Base-by-base conservation (phyloP, 1,140 invertebrate genomes). In the Aleiodes sp. region DNA sequence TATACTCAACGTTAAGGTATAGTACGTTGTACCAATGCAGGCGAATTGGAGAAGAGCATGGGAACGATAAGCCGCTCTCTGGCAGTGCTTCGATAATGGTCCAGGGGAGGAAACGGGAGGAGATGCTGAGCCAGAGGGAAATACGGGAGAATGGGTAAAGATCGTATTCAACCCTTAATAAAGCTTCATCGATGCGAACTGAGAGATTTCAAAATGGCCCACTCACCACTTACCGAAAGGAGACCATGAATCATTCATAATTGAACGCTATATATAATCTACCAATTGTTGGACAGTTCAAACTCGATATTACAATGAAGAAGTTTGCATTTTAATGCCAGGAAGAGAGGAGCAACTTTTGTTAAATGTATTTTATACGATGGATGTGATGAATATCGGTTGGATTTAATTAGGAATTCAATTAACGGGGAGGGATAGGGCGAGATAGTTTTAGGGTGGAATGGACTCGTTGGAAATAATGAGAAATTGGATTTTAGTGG, bases 161-260 rank as follows among this genome's bases (percentile, higher is more conserved):
- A 52, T 52, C 12, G 46, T 16, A 52, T 52, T 52, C 46, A 52
- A 52, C 21, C 46, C 46, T 52, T 52, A 52, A 52, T 52, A 52
- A 52, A 52, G 46, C 46, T 10, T 21, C 46, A 52, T 52, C 46
- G 46, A 52, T 52, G 46, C 16, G 46, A 16, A 52, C 21, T 21
- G n/a, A 43, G 19, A n/a, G 6, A 1, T 12, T 2, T 9, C 46
- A 52, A 52, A 52, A 26, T 52, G 46, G 46, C 46, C 46, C 21
- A n/a, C n/a, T n/a, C n/a, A n/a, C 46, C 10, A 8, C 46, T 52
- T 52, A 16, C 39, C 39, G 19, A 21, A 52, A 52, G 26, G 4
- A 24, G 19, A 16, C 21, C 16, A 52, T 21, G 19, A 24, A 24
- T 52, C 6, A 24, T 21, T 52, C 46, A 24, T 52, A 9, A 52